These are phyloP conservation scores for Amphipyra tragopoginis DNA, from an alignment of 2,888 invertebrate genomes.

Conservation along the genomic window DNA sequence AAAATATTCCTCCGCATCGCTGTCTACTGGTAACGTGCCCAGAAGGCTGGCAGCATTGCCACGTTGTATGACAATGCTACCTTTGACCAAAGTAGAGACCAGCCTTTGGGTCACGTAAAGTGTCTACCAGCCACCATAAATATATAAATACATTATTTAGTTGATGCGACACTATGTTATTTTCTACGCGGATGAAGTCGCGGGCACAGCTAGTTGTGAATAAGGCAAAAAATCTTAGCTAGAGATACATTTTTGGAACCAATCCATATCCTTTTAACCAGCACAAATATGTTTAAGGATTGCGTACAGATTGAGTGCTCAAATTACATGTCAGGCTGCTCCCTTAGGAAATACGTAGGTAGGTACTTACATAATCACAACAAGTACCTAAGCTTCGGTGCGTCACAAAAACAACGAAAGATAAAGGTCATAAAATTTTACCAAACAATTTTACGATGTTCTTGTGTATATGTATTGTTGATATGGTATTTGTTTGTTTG, in stretches of 20 bases:
- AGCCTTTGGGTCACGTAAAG: no score
- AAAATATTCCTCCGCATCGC: no score
- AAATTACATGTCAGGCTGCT: slow-evolving; percentile 43
- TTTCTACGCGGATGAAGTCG: no score
- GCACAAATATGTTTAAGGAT: slow-evolving; percentile 26
- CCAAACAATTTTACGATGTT: slow-evolving; percentile 60
- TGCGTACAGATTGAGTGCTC: slow-evolving; percentile 39
- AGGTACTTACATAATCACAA: slow-evolving; percentile 21
- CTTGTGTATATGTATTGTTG: slow-evolving; percentile 1
- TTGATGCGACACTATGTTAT: no score
- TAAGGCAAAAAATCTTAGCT: no score
- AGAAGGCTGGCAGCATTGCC: no score
- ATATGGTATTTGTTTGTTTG: slow-evolving; percentile 3
- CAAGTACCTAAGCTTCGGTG: slow-evolving; percentile 1
- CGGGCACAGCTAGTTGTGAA: no score
- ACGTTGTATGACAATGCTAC: no score
- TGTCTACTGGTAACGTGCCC: no score
- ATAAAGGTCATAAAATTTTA: slow-evolving; percentile 61
- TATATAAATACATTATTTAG: no score
- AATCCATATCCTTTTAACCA: slow-evolving; percentile 11
- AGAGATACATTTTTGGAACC: slow-evolving; percentile 2
- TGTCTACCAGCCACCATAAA: no score
- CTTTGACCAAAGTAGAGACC: no score
- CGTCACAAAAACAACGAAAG: slow-evolving; percentile 42
- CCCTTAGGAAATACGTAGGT: slow-evolving; percentile 16